A percentile compares a stretch with the other conserved stretches of the same genome.
These are phyloP conservation scores for Catharus minimus DNA, from an alignment of 2,113 vertebrate genomes.

Conservation along the genomic window DNA sequence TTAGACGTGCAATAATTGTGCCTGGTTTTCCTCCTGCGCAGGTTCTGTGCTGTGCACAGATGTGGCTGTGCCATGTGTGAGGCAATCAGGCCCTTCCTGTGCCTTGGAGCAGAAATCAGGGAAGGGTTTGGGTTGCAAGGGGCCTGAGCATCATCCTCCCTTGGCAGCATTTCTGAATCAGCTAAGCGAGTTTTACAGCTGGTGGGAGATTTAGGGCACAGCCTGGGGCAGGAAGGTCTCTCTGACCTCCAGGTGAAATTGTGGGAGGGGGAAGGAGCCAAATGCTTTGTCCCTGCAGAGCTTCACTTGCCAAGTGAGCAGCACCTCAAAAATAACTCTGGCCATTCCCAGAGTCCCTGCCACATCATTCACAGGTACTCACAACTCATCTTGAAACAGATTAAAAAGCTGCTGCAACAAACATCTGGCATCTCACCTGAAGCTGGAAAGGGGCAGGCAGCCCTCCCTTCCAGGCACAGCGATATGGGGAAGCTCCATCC, in stretches of 20 bases:
- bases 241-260: background rate
- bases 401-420: background rate
- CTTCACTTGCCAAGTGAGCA: fast-evolving
- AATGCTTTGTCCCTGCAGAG: background rate
- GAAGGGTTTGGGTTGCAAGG: background rate
- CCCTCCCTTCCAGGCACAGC: fast-evolving
- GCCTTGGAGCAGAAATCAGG: background rate
- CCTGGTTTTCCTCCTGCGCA: background rate
- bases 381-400: background rate
- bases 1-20: background rate
- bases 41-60: background rate
- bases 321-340: background rate
- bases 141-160: background rate
- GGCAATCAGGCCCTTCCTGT: background rate
- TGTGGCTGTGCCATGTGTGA: background rate
- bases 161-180: background rate
- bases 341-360: too few species aligned
- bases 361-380: fast-evolving
- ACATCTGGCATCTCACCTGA: background rate
- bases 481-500: fast-evolving
- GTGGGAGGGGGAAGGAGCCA: background rate
- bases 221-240: background rate
- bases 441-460: background rate
- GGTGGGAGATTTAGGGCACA: background rate
- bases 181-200: background rate